Evolutionary conservation across 2,113 vertebrate species (phyloP).

Genomic region (Acinonyx jubatus): DNA sequence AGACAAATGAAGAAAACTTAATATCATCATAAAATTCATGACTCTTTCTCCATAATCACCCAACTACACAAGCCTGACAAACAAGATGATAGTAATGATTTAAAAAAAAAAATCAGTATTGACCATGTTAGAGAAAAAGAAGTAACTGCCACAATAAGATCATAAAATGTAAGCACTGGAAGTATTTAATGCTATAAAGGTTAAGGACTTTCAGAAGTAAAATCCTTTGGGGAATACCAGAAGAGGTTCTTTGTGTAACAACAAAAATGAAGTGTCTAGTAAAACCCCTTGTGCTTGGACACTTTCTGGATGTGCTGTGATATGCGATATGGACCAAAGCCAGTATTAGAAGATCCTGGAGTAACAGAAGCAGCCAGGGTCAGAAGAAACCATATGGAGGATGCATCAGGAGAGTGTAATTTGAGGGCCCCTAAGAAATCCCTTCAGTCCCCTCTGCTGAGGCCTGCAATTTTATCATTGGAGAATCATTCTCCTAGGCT

Average conservation of each 20-base stretch:
- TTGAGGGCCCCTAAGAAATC: neutral
- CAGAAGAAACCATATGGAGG: neutral
- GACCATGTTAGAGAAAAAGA: neutral
- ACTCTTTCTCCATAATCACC: neutral
- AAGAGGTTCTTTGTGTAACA: neutral
- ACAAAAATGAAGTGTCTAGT: neutral
- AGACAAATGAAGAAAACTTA: neutral
- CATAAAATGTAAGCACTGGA: slow-evolving; percentile 24
- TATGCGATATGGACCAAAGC: neutral
- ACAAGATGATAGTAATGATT: neutral
- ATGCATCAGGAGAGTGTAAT: neutral
- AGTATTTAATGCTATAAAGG: neutral
- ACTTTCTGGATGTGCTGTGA: neutral
- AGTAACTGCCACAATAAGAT: neutral
- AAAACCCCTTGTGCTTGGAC: neutral
- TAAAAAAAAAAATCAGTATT: neutral
- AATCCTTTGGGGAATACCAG: neutral
- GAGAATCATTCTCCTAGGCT: neutral
- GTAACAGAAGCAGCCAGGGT: neutral
- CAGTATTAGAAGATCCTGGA: neutral
- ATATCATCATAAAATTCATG: neutral
- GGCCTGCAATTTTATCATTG: neutral
- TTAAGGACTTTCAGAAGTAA: slow-evolving; percentile 5
- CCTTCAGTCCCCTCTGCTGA: neutral
- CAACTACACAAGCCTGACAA: neutral